phyloP scores from a whole-genome alignment of 2,888 invertebrate genomes.

The Dromius quadrimaculatus region DNA sequence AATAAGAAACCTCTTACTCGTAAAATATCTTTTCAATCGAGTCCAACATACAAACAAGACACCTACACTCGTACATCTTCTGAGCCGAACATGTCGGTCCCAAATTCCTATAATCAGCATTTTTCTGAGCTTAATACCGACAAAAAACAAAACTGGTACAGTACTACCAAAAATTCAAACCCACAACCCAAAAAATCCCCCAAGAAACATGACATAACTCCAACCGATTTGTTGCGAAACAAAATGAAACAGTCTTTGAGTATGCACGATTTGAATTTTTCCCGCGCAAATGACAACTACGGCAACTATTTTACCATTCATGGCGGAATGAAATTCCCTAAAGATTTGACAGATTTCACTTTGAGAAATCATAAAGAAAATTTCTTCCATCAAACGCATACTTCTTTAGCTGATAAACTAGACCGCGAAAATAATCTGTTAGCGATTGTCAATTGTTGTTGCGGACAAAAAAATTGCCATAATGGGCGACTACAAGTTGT shows the following conservation, averaged over 20 bases:
- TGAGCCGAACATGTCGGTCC: conserved; percentile 17
- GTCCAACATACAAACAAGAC: conserved; percentile 27
- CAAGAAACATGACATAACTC: conserved; percentile 53
- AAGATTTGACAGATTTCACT: conserved; percentile 51
- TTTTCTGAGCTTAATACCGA: conserved; percentile 27
- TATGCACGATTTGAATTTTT: conserved; percentile 56
- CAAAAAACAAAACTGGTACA: conserved; percentile 1
- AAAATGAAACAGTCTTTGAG: conserved; percentile 66
- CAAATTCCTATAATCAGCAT: conserved; percentile 27
- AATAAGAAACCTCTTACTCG: not conserved
- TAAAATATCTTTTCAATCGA: conserved; percentile 22
- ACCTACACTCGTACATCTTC: conserved; percentile 30
- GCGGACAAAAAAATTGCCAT: conserved; percentile 40
- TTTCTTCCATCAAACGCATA: not conserved
- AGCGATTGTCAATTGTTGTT: conserved; percentile 51
- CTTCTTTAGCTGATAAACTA: not conserved
- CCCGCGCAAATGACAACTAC: conserved; percentile 54
- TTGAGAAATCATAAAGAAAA: conserved; percentile 50
- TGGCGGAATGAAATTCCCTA: conserved; percentile 58
- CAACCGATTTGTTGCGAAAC: conserved; percentile 57
- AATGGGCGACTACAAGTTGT: conserved; percentile 46
- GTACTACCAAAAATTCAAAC: not conserved
- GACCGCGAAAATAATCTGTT: conserved; percentile 37
- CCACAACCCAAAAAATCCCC: conserved; percentile 16
- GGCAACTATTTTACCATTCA: conserved; percentile 66